Evolutionary conservation across 2,797 vertebrate species (phyloP).

Genomic region (Sparidentex hasta): DNA sequence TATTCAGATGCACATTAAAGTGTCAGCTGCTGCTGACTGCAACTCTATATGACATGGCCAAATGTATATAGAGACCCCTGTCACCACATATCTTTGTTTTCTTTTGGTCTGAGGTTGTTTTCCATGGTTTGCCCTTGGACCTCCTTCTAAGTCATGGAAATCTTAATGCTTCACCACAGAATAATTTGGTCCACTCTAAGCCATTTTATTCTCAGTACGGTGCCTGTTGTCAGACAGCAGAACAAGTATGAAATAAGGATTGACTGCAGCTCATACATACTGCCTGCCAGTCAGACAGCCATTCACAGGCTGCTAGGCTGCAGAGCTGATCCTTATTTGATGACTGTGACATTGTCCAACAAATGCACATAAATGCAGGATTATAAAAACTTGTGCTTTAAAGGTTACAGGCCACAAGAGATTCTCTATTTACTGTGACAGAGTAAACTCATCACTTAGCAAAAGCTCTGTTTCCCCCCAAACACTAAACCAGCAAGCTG

Average conservation of each 20-base stretch:
- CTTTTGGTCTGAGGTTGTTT: not conserved
- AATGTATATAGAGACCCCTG: not conserved
- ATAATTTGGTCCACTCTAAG: not conserved
- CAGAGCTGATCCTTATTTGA: not conserved
- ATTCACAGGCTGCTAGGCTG: not conserved
- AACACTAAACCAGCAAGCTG: not conserved
- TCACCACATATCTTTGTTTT: not conserved
- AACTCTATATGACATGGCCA: not conserved
- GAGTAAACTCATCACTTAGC: not conserved
- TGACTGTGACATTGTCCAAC: not conserved
- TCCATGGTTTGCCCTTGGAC: not conserved
- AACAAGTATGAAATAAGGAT: not conserved
- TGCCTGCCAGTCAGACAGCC: not conserved
- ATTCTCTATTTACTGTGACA: not conserved
- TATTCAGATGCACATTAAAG: not conserved
- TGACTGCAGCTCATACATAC: not conserved
- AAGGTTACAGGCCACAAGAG: not conserved
- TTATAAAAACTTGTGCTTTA: not conserved
- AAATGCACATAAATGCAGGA: not conserved
- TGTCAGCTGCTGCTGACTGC: not conserved
- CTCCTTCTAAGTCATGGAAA: not conserved
- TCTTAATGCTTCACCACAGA: not conserved
- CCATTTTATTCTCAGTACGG: not conserved
- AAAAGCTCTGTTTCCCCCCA: not conserved
- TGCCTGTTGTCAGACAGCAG: not conserved